phyloP scores from a whole-genome alignment of 1,140 invertebrate species.

The Agrilus planipennis region DNA sequence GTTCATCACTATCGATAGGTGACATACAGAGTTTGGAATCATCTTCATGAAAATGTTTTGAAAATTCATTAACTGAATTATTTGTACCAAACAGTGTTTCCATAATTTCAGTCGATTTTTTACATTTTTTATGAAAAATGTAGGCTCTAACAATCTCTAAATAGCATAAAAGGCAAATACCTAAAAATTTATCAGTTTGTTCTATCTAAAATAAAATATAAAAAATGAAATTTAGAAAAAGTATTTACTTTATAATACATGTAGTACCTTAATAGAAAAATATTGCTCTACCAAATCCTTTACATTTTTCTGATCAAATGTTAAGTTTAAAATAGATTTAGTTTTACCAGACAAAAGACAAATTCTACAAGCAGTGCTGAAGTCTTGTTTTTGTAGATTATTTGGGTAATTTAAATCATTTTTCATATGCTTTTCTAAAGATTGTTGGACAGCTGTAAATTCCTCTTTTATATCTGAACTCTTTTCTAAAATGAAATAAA shows the following conservation, averaged over 20 bases:
- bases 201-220: slow-evolving; percentile 11
- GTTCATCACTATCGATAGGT: no score
- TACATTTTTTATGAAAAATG: slow-evolving; percentile 6
- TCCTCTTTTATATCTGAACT: no score
- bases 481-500: no score
- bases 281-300: slow-evolving; percentile 7
- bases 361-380: no score
- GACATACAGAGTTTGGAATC: slow-evolving; percentile 8
- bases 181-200: slow-evolving; percentile 11
- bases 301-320: slow-evolving; percentile 3
- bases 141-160: slow-evolving; percentile 11
- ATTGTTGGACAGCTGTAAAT: no score
- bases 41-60: not conserved
- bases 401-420: no score
- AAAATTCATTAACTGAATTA: no score
- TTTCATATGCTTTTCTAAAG: no score
- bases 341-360: slow-evolving; percentile 10
- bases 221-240: slow-evolving; percentile 1
- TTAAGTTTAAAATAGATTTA: slow-evolving; percentile 10
- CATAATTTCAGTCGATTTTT: slow-evolving; percentile 2
- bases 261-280: slow-evolving; percentile 7
- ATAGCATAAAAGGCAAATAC: slow-evolving; percentile 16
- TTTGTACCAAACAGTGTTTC: no score
- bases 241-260: slow-evolving; percentile 3
- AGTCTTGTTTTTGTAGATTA: no score